Evolutionary conservation across 2,888 invertebrate genomes (phyloP).

Genomic region (Microplitis manilae): DNA sequence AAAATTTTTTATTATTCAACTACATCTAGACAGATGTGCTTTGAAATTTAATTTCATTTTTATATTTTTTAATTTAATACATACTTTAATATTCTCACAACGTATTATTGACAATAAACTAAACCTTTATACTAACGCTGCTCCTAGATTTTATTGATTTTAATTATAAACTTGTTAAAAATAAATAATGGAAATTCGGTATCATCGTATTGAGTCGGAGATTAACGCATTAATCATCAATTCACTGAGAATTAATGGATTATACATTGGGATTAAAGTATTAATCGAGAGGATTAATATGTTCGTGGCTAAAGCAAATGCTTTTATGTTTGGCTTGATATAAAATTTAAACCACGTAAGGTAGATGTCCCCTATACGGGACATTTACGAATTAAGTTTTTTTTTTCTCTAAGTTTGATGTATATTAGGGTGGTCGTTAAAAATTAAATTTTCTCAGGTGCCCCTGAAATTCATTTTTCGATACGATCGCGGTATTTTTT

Average conservation of each 20-base stretch:
- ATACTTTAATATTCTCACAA: background rate
- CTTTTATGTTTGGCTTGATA: background rate
- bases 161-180: background rate
- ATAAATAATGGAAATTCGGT: background rate
- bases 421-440: too few species aligned
- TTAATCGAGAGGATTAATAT: background rate
- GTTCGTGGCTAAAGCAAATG: background rate
- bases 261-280: background rate
- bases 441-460: too few species aligned
- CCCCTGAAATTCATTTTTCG: too few species aligned
- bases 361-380: too few species aligned
- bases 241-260: background rate
- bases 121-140: background rate
- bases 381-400: too few species aligned
- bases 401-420: too few species aligned
- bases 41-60: background rate
- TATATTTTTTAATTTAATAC: background rate
- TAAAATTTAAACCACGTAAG: background rate
- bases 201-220: background rate
- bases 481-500: too few species aligned
- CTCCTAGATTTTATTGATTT: background rate
- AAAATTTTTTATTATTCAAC: conserved; percentile 14
- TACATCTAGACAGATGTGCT: background rate
- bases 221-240: background rate
- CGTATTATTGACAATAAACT: background rate